Conservation (phyloP, 2,113 vertebrate genomes). For the Tursiops truncatus region DNA sequence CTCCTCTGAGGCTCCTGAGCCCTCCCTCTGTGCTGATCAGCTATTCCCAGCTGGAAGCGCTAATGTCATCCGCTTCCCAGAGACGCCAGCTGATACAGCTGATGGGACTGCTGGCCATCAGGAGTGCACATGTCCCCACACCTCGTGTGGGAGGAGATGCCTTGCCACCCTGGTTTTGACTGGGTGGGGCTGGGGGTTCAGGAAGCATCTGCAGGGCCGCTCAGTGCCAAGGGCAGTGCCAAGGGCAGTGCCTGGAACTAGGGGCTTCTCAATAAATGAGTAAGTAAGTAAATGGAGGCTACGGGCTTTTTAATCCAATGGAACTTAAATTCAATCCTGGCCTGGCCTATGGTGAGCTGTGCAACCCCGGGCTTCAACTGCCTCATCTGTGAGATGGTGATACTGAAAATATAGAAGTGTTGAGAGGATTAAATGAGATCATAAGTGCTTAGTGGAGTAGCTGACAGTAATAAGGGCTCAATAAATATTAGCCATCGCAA, state of each 20-base stretch:
- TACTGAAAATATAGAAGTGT: neutral
- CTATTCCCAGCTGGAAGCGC: constrained; percentile 71
- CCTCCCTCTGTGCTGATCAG: constrained; percentile 1
- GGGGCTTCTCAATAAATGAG: neutral
- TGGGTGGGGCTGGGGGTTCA: neutral
- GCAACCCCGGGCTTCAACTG: neutral
- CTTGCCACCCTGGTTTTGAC: neutral
- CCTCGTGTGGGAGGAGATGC: neutral
- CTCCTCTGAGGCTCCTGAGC: fast-evolving
- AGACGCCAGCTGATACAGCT: constrained; percentile 73
- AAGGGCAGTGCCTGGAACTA: neutral
- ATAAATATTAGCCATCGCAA: neutral
- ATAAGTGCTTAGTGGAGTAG: neutral
- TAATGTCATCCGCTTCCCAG: constrained; percentile 51
- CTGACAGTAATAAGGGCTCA: neutral
- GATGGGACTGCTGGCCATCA: neutral
- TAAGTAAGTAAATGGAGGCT: neutral
- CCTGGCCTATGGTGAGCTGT: neutral
- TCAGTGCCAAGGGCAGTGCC: neutral
- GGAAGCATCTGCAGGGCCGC: too few relatives aligned
- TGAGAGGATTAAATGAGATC: neutral
- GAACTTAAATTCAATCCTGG: neutral
- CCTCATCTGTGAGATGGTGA: neutral
- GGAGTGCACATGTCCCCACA: neutral
- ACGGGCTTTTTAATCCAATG: neutral